A percentile compares a stretch with the other conserved stretches of the same genome.
Conservation (phyloP, 2,888 invertebrate genomes). For the Drosophila niveifrons region DNA sequence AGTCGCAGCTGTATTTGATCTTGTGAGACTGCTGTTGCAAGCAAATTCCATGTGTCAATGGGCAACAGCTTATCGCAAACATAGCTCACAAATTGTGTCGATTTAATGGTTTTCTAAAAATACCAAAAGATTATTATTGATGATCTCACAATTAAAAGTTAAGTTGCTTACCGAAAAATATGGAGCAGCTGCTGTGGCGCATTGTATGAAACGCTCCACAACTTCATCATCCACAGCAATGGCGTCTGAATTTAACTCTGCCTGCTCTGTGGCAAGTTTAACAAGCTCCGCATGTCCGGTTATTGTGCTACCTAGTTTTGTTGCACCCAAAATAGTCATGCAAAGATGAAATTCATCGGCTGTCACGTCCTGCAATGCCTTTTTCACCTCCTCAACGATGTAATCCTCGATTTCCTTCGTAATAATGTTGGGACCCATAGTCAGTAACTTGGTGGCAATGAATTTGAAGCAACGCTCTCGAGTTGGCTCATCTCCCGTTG, state of each 20-base stretch:
- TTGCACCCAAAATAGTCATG: conserved; percentile 93
- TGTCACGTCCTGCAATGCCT: conserved; percentile 93
- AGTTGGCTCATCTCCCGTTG: conserved; percentile 90
- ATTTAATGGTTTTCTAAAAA: conserved; percentile 92
- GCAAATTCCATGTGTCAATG: conserved; percentile 89
- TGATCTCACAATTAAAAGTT: not conserved
- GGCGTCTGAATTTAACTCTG: conserved; percentile 90
- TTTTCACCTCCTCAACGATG: conserved; percentile 93
- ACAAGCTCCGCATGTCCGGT: conserved; percentile 95
- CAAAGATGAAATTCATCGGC: conserved; percentile 96
- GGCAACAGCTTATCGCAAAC: conserved; percentile 94
- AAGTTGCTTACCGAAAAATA: conserved; percentile 91
- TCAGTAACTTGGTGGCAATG: conserved; percentile 92
- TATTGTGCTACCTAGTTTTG: conserved; percentile 92
- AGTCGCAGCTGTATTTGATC: conserved; percentile 91
- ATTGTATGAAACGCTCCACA: conserved; percentile 92
- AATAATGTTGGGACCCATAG: conserved; percentile 91
- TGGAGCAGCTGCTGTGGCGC: conserved; percentile 93
- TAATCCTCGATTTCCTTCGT: conserved; percentile 94
- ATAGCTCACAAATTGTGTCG: conserved; percentile 93
- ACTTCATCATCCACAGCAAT: conserved; percentile 88
- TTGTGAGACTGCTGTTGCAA: conserved; percentile 87
- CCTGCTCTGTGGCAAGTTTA: conserved; percentile 93
- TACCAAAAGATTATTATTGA: conserved; percentile 32
- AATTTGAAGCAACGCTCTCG: conserved; percentile 96